Evolutionary conservation across 2,113 vertebrate species (phyloP), one percentile per base, ranked within the genome.

Genomic region (Procavia capensis): DNA sequence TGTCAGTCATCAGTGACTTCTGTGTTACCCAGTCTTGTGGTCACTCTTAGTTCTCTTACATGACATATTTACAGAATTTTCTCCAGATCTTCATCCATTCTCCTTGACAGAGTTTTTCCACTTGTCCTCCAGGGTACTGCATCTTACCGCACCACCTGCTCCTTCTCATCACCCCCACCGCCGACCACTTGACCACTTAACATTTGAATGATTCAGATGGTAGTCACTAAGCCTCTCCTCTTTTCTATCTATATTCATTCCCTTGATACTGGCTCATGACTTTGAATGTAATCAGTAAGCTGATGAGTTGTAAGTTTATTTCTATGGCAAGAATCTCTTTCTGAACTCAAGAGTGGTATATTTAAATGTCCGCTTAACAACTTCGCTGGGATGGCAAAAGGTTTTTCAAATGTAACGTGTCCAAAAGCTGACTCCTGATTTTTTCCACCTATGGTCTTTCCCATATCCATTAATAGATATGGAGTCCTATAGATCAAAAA

Each of bases 31-130:
- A 70, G 61, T 29, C 59, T 45, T 29, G 29, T 24, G 79, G 34
- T 4, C 29, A 41, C 81, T 66, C 39, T 64, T 54, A 24, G 9
- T n/a, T 29, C 54, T 75, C 59, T 82, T 74, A 70, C 34, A 20
- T 20, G 34, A 68, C n/a, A n/a, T 70, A 16, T 70, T 70, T 43
- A 36, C 1, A 83, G 34, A 25, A 24, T 31, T 75, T 68, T 3
- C 11, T 22, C 11, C 50, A 7, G 5, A 1, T 24, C 1, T 34
- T 66, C 57, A 68, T 41, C 20, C 25, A 14, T 68, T 7, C 54
- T 41, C 41, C 39, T 85, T 11, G 29, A n/a, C 1, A 34, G 17
- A 5, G 0, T 24, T 0, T 24, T 27, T 13, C 54, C 14, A 11
- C 4, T 4, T 20, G 3, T 70, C 27, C 87, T 90, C 2, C 0